Conservation (phyloP, 2,888 invertebrate genomes). For the Cataglyphis altisquamis region DNA sequence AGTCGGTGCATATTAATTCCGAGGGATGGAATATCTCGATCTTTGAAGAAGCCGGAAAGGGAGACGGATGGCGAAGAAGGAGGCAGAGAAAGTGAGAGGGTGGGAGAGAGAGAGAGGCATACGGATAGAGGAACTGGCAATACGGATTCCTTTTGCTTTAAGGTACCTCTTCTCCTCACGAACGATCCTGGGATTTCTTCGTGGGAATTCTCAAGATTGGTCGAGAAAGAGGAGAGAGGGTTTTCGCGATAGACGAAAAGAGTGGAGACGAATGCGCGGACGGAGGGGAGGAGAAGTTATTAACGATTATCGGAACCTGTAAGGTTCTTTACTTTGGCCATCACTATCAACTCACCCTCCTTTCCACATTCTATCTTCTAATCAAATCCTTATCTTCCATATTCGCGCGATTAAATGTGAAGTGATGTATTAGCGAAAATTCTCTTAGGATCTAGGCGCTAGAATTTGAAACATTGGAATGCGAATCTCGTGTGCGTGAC, state of each 20-base stretch:
- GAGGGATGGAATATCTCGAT: conserved; percentile 76
- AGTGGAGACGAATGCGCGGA: neutral
- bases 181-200: conserved; percentile 71
- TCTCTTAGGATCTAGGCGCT: neutral
- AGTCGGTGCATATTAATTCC: conserved; percentile 80
- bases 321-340: conserved; percentile 57
- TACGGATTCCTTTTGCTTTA: conserved; percentile 58
- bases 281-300: conserved; percentile 69
- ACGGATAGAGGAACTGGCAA: conserved; percentile 43
- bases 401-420: conserved; percentile 72
- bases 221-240: conserved; percentile 43
- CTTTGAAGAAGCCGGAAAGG: conserved; percentile 74
- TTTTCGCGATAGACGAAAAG: conserved; percentile 54
- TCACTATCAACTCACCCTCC: neutral
- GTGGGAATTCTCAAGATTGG: conserved; percentile 74
- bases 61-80: conserved; percentile 21
- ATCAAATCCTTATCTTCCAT: conserved; percentile 51
- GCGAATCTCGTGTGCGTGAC: conserved; percentile 56
- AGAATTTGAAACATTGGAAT: conserved; percentile 69
- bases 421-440: conserved; percentile 65
- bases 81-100: conserved; percentile 24
- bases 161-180: conserved; percentile 51
- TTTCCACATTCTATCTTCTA: neutral
- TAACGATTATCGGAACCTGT: conserved; percentile 79
- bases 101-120: conserved; percentile 6